phyloP scores from a whole-genome alignment of 1,140 invertebrate species.

The Cotesia glomerata region DNA sequence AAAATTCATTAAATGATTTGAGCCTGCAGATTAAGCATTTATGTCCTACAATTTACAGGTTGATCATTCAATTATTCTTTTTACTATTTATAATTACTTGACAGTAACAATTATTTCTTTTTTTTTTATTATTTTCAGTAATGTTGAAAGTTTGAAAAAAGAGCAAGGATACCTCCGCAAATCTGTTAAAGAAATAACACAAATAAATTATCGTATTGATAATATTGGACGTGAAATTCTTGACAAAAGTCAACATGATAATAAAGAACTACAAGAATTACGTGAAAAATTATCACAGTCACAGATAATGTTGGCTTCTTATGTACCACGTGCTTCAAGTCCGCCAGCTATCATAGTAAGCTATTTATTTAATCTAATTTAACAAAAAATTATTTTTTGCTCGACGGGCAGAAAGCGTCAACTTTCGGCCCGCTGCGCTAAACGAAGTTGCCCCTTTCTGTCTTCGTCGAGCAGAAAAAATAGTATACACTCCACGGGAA shows the following conservation, averaged over 20 bases:
- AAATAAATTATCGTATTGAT: slow-evolving; percentile 35
- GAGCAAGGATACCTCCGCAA: slow-evolving; percentile 48
- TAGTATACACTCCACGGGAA: no score
- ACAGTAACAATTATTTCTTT: slow-evolving; percentile 29
- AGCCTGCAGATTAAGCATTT: slow-evolving; percentile 34
- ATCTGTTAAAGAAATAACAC: slow-evolving; percentile 37
- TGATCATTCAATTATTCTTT: slow-evolving; percentile 11
- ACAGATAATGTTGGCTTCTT: background rate
- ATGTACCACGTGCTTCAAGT: background rate
- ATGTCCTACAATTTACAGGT: slow-evolving; percentile 18
- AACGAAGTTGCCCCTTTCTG: no score
- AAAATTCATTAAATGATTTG: slow-evolving; percentile 35
- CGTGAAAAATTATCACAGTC: slow-evolving; percentile 30
- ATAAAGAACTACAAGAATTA: slow-evolving; percentile 36
- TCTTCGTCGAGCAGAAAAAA: no score
- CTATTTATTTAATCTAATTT: no score
- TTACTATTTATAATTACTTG: slow-evolving; percentile 7
- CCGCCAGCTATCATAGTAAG: background rate
- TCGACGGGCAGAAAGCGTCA: no score
- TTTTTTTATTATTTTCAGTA: slow-evolving; percentile 39
- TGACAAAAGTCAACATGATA: slow-evolving; percentile 41
- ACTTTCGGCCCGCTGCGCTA: no score
- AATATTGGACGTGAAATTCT: slow-evolving; percentile 43
- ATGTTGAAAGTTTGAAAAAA: slow-evolving; percentile 47
- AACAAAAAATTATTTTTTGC: no score